These are phyloP conservation scores for Lasioglossum vierecki DNA, from an alignment of 2,888 invertebrate species.

Conservation along the genomic window DNA sequence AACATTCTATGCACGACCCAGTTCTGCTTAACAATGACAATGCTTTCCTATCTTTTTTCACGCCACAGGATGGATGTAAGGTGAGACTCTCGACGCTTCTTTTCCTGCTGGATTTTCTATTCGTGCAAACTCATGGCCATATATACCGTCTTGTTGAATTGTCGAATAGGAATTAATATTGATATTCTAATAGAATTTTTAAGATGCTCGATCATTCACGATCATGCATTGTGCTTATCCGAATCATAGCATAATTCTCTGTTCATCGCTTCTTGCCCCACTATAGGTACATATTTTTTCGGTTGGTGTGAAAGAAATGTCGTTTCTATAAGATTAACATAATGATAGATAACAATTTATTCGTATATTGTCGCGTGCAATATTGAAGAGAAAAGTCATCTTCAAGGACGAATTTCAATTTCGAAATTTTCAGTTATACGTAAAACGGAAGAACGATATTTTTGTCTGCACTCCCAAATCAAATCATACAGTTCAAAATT, in stretches of 20 bases:
- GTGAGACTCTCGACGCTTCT: constrained; percentile 75
- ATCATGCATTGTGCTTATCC: background rate
- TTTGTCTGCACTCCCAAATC: too few species aligned
- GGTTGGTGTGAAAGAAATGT: background rate
- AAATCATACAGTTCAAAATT: too few species aligned
- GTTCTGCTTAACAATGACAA: constrained; percentile 65
- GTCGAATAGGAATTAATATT: background rate
- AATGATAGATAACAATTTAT: background rate
- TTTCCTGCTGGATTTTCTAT: constrained; percentile 33
- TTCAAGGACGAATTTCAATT: background rate
- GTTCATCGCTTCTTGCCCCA: constrained; percentile 32
- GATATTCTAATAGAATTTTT: background rate
- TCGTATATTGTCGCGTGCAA: too few species aligned
- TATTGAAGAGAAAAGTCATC: background rate
- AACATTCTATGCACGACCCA: constrained; percentile 61
- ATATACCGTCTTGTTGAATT: background rate
- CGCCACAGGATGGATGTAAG: constrained; percentile 84
- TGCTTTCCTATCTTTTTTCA: constrained; percentile 73
- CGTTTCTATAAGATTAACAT: background rate
- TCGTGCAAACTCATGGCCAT: background rate
- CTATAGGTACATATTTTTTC: background rate
- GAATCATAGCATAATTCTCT: constrained; percentile 1
- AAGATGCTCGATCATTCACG: background rate
- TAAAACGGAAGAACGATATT: background rate
- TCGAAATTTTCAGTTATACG: background rate